These are phyloP conservation scores for Popillia japonica DNA, from an alignment of 1,140 invertebrate species.

Conservation along the genomic window DNA sequence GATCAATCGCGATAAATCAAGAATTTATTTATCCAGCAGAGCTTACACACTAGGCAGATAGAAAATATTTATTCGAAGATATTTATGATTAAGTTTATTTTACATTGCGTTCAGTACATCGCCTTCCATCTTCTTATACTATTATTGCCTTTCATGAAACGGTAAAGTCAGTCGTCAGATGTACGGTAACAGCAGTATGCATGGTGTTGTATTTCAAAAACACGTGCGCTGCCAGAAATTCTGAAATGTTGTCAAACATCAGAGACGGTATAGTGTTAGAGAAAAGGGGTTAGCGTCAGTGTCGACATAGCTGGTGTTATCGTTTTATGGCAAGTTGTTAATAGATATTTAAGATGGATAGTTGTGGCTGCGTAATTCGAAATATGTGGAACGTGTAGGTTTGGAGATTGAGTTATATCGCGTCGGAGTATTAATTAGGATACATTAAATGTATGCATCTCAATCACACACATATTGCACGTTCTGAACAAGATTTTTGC, in stretches of 20 bases:
- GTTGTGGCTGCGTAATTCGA: not conserved
- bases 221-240: conserved; percentile 30
- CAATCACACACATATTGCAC: no score
- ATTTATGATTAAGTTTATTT: conserved; percentile 12
- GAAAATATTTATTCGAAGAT: not conserved
- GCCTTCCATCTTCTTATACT: no score
- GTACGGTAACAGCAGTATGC: not conserved
- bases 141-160: no score
- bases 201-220: conserved; percentile 23
- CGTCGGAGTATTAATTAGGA: not conserved
- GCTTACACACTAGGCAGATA: not conserved
- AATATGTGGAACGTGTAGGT: not conserved
- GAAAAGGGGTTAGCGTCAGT: conserved; percentile 16
- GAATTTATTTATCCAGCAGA: not conserved
- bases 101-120: no score
- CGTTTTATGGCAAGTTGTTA: conserved; percentile 29
- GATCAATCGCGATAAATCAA: no score
- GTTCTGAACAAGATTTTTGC: no score
- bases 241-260: conserved; percentile 26
- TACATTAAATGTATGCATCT: no score
- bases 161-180: not conserved
- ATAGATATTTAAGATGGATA: conserved; percentile 18
- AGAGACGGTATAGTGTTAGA: not conserved
- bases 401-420: not conserved
- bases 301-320: not conserved